Evolutionary conservation across 2,113 vertebrate genomes (phyloP).

Genomic region (Bufo bufo): DNA sequence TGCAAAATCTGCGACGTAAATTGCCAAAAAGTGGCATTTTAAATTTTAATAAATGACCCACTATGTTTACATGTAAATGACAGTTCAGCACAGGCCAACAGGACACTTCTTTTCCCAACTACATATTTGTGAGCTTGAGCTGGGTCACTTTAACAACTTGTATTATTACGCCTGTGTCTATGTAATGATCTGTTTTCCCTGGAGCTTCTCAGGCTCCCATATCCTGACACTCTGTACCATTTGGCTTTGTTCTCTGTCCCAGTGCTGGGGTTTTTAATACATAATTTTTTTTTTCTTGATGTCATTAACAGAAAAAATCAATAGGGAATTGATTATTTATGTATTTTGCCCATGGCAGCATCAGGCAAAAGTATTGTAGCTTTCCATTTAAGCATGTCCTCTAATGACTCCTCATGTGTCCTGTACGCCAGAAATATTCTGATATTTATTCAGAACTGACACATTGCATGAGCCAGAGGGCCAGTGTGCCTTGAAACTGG

Average conservation of each 20-base stretch:
- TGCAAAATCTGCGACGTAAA: too few relatives aligned
- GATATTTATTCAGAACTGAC: not conserved
- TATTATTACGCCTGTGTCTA: not conserved
- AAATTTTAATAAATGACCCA: too few relatives aligned
- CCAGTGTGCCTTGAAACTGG: too few relatives aligned
- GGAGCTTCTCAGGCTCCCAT: constrained; percentile 19
- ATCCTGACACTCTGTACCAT: not conserved
- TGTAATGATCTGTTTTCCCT: constrained; percentile 45
- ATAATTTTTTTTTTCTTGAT: constrained; percentile 30
- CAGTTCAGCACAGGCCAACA: not conserved
- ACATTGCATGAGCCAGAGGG: too few relatives aligned
- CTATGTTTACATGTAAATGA: not conserved
- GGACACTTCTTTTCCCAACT: not conserved
- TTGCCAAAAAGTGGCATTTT: too few relatives aligned
- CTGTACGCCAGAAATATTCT: not conserved
- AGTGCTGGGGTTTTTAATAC: constrained; percentile 7
- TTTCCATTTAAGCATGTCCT: constrained; percentile 36
- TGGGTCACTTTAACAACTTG: constrained; percentile 7
- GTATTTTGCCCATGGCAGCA: constrained; percentile 46
- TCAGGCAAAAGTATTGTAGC: constrained; percentile 58
- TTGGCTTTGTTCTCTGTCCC: not conserved
- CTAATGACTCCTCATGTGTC: constrained; percentile 40
- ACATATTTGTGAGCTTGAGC: not conserved
- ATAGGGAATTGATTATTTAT: constrained; percentile 51
- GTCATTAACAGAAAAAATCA: constrained; percentile 57